phyloP scores from a whole-genome alignment of 2,113 vertebrate genomes.

The Pycnonotus jocosus region DNA sequence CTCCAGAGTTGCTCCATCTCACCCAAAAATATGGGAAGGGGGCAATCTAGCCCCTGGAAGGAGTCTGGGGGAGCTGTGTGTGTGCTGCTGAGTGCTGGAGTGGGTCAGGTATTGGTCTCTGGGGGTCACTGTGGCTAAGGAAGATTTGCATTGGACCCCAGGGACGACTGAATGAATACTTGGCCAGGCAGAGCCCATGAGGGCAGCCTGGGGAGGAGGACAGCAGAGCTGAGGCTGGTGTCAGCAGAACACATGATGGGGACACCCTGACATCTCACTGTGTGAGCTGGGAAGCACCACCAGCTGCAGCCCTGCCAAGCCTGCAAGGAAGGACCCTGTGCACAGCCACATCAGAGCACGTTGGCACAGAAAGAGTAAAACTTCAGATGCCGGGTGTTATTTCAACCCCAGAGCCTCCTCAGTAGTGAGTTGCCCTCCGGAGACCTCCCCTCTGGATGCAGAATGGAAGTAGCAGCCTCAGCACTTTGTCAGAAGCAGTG shows the following conservation, averaged over 20 bases:
- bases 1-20: not conserved
- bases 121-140: not conserved
- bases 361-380: not conserved
- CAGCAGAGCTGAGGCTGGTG: not conserved
- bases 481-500: conserved; percentile 63
- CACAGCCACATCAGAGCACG: not conserved
- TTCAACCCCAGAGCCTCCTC: conserved; percentile 16
- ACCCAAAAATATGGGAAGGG: not conserved
- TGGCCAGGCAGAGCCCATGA: not conserved
- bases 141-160: not conserved
- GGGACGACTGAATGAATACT: not conserved
- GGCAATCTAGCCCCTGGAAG: not conserved
- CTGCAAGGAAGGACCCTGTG: not conserved
- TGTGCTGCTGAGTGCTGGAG: not conserved
- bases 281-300: not conserved
- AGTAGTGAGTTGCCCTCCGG: not conserved
- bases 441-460: not conserved
- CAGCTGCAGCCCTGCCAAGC: not conserved
- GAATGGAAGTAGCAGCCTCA: conserved; percentile 64
- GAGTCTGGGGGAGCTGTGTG: not conserved
- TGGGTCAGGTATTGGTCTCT: not conserved
- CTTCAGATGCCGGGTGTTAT: not conserved
- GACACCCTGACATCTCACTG: not conserved
- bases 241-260: not conserved
- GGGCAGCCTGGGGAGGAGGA: not conserved